Evolutionary conservation across 2,888 invertebrate genomes (phyloP).

Genomic region (Elgonia sp.): DNA sequence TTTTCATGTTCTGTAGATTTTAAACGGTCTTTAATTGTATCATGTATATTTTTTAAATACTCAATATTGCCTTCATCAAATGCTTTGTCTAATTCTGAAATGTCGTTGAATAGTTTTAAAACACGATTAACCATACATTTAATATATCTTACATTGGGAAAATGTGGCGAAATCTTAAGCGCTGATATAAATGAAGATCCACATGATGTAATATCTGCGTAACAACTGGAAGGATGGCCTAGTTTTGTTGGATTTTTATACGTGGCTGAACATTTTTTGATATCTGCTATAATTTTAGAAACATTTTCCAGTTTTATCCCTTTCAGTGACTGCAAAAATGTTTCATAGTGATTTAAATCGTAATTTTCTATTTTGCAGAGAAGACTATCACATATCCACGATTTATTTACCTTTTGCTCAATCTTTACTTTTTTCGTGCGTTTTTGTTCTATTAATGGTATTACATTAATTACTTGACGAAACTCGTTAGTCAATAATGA

Average conservation of each 20-base stretch:
- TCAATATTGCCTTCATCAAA: too few relatives aligned
- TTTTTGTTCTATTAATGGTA: constrained; percentile 5
- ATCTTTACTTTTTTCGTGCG: neutral
- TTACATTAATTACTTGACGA: neutral
- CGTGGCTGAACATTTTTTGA: constrained; percentile 4
- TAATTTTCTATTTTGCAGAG: constrained; percentile 2
- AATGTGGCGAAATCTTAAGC: neutral
- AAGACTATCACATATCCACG: constrained; percentile 1
- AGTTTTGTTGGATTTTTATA: neutral
- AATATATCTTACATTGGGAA: neutral
- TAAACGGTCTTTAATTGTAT: too few relatives aligned
- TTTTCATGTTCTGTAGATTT: too few relatives aligned
- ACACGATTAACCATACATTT: neutral
- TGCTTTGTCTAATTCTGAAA: neutral
- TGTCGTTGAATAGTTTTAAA: neutral
- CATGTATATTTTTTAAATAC: too few relatives aligned
- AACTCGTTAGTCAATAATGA: neutral
- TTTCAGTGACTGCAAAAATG: neutral
- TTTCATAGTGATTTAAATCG: constrained; percentile 29
- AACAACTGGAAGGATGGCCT: neutral
- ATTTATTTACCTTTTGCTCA: neutral
- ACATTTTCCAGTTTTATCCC: neutral
- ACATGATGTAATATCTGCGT: neutral
- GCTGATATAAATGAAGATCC: neutral
- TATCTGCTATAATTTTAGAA: constrained; percentile 1